Evolutionary conservation across 1,140 invertebrate genomes (phyloP).

Genomic region (Phthorimaea operculella): DNA sequence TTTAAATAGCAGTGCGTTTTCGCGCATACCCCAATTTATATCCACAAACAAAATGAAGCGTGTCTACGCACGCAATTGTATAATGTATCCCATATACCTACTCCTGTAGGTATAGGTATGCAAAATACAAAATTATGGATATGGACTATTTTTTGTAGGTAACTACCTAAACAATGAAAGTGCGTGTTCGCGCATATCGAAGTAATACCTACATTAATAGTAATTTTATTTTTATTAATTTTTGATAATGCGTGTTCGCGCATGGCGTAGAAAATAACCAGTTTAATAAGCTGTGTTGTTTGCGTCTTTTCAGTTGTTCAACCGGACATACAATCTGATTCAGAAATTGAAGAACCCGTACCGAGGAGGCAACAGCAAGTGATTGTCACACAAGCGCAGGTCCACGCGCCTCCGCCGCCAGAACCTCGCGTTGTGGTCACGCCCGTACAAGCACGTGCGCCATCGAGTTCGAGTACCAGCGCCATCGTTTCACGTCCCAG

Average conservation of each 20-base stretch:
- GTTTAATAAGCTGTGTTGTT: neutral
- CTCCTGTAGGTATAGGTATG: neutral
- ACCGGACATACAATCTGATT: neutral
- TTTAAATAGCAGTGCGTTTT: neutral
- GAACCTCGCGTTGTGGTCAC: neutral
- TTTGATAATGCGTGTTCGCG: neutral
- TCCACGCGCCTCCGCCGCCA: neutral
- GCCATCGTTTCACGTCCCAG: neutral
- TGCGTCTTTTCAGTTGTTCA: neutral
- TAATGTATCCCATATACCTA: neutral
- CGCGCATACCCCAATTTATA: slow-evolving; percentile 1
- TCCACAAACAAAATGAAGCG: neutral
- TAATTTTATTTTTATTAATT: no score
- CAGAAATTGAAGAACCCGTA: neutral
- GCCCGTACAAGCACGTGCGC: neutral
- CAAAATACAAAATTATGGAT: no score
- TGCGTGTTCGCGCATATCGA: slow-evolving; percentile 6
- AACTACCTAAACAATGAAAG: neutral
- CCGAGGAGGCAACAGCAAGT: neutral
- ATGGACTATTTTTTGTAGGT: no score
- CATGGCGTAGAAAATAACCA: neutral
- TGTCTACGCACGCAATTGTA: neutral
- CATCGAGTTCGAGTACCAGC: neutral
- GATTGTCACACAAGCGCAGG: neutral
- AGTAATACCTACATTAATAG: no score